Percentiles rank a stretch among this genome's conserved stretches.
Conservation (phyloP, 2,797 vertebrate species). For the Ceryle rudis region DNA sequence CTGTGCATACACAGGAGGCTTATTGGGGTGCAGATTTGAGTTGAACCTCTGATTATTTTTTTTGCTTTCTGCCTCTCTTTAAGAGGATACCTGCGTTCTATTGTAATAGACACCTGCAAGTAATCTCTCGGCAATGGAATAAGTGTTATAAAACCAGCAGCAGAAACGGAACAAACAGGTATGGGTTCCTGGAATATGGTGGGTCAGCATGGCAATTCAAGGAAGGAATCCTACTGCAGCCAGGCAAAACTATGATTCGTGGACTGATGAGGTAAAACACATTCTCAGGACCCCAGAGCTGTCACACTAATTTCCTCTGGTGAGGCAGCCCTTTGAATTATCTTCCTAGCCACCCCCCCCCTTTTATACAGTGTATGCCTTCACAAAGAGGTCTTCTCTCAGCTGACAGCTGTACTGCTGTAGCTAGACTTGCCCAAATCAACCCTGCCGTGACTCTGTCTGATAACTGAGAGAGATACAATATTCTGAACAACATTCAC, state of each 20-base stretch:
- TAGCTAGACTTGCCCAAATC: not conserved
- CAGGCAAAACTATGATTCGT: not conserved
- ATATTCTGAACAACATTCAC: not conserved
- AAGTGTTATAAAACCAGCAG: not conserved
- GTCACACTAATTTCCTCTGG: not conserved
- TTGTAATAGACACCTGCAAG: not conserved
- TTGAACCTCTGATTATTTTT: not conserved
- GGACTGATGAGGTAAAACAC: not conserved
- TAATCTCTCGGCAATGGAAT: not conserved
- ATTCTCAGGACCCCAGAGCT: not conserved
- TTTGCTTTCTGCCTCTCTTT: not conserved
- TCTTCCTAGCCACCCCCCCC: not conserved
- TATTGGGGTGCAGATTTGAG: not conserved
- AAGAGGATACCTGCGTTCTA: not conserved
- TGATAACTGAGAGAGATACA: not conserved
- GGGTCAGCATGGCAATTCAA: not conserved
- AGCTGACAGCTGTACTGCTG: not conserved
- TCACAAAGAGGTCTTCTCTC: slow-evolving; percentile 14
- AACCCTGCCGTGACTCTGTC: not conserved
- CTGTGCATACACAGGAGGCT: not conserved
- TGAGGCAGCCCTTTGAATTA: slow-evolving; percentile 8
- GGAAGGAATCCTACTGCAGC: not conserved
- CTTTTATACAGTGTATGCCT: not conserved
- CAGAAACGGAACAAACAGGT: not conserved
- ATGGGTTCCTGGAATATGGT: not conserved